These are phyloP conservation scores for Plecotus auritus DNA, from an alignment of 2,113 vertebrate genomes.

Conservation along the genomic window DNA sequence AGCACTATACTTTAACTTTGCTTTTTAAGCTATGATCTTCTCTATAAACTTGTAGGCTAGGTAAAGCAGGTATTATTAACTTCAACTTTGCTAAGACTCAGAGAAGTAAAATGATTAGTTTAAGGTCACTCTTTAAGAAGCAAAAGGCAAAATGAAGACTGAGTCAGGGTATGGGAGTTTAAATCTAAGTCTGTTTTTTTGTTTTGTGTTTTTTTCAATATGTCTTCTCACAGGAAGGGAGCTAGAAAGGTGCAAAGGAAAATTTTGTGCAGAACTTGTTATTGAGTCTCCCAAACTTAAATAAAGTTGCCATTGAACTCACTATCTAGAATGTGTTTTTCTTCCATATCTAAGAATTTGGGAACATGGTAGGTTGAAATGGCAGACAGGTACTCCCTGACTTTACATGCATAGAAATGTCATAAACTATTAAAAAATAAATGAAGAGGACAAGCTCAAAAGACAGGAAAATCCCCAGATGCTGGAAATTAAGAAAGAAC, in stretches of 20 bases:
- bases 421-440: neutral
- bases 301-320: constrained; percentile 20
- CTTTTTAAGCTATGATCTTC: neutral
- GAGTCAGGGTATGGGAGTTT: neutral
- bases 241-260: constrained; percentile 1
- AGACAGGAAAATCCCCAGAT: neutral
- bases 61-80: neutral
- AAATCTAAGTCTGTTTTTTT: constrained; percentile 41
- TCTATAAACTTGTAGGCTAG: neutral
- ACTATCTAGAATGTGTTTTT: neutral
- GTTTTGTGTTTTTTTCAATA: constrained; percentile 50
- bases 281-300: neutral
- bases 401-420: constrained; percentile 11
- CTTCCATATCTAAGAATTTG: neutral
- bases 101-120: neutral
- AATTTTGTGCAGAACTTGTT: neutral
- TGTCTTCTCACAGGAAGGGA: neutral
- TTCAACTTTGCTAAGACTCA: neutral
- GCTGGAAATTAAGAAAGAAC: constrained; percentile 28
- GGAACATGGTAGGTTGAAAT: constrained; percentile 13
- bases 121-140: constrained; percentile 33
- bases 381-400: neutral
- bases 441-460: neutral
- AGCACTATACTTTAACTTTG: neutral
- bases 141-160: neutral